Conservation (phyloP, 1,140 invertebrate genomes). For the Meloidogyne exigua region DNA sequence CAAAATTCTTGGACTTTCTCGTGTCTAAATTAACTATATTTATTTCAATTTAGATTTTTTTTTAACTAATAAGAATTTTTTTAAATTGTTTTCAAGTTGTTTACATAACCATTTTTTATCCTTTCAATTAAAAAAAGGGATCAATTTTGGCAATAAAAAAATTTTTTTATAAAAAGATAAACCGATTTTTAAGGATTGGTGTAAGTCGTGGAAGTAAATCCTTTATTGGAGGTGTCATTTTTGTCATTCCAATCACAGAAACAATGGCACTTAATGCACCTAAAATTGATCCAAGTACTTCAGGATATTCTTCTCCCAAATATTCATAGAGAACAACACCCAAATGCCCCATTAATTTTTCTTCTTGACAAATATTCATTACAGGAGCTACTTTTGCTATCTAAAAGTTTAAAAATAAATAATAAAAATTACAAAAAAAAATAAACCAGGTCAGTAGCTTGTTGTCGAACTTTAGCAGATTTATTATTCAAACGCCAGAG, state of each 20-base stretch:
- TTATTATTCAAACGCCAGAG: conserved; percentile 99
- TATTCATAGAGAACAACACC: conserved; percentile 99
- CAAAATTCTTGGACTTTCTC: conserved; percentile 97
- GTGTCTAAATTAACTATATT: conserved; percentile 64
- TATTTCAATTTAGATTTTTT: no score
- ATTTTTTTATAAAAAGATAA: no score
- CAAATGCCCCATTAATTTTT: conserved; percentile 98
- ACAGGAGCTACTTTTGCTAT: conserved; percentile 96
- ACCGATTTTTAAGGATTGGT: conserved; percentile 85
- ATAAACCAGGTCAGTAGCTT: conserved; percentile 84
- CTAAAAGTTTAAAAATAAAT: conserved; percentile 19
- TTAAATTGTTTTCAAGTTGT: no score
- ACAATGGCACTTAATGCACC: conserved; percentile 97
- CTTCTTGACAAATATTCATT: conserved; percentile 89
- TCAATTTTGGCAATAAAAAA: no score
- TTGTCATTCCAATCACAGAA: conserved; percentile 99
- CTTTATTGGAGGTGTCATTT: conserved; percentile 99
- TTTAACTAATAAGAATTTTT: background rate
- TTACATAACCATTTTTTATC: no score
- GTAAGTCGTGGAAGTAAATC: conserved; percentile 92
- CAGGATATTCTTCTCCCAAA: conserved; percentile 97
- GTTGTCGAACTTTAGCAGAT: conserved; percentile 96
- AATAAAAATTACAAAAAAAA: conserved; percentile 15
- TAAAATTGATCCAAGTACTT: conserved; percentile 95
- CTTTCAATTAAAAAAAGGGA: no score